Evolutionary conservation across 30 jellyfish, hydroid and myxozoan species (phyloP), one percentile per base, ranked within the genome.

Genomic region (Aurelia sp.): DNA sequence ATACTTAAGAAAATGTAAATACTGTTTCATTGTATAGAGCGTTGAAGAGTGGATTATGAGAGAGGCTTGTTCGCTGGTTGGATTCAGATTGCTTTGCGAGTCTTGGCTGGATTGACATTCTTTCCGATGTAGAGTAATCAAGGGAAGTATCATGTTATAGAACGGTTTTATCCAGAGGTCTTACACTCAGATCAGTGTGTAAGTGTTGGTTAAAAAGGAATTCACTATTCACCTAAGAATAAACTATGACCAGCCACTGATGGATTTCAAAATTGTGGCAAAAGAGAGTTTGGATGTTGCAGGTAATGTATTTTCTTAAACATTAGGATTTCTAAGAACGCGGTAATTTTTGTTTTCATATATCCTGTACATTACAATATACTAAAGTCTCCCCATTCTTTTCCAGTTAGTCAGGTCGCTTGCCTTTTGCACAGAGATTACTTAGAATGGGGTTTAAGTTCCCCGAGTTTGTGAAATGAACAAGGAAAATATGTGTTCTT

Each of bases 201-300:
- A 78, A 78, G 88, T 78, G 78, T 78, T 78, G 88, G 88, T 62
- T 78, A 27, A 17, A 19, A 37, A 61, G 47, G 88, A 78, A 78
- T 78, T 78, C 88, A 78, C 22, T 57, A 65, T 65, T 50, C 44
- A 11, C 6, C 31, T 69, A 60, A 62, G 41, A 60, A 33, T 60
- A 60, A 78, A 68, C 21, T 57, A 78, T 78, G 88, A 22, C 22
- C 47, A 47, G 6, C 16, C 13, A 15, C 21, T 65, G 88, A 78
- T 78, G 88, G 88, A 78, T 48, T 48, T 61, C 76, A 63, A 78
- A 61, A 40, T 62, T 40, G 88, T 60, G 3, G 70, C 35, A 63
- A 78, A 11, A 37, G 76, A 63, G 18, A 40, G 48, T 37, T 37
- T 37, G 50, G 50, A 37, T 37, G 50, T 37, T 37, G 50, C 50